Conservation (phyloP, 2,797 vertebrate genomes). For the Peromyscus aztecus region DNA sequence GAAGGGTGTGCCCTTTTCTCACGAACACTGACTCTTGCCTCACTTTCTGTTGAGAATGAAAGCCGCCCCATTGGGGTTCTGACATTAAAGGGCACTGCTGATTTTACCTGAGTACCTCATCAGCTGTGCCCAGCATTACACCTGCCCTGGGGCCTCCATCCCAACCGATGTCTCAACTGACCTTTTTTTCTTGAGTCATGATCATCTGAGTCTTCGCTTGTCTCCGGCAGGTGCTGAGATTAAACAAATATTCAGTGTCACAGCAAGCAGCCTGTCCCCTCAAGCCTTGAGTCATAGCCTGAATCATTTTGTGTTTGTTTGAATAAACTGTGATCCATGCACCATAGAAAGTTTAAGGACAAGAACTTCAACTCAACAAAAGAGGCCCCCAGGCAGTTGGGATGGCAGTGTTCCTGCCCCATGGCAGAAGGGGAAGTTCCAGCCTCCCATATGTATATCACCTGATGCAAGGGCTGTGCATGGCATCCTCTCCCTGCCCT, state of each 20-base stretch:
- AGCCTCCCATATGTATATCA: background rate
- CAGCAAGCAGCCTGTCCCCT: background rate
- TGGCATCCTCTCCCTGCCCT: background rate
- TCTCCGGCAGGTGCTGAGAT: background rate
- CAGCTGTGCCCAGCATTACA: background rate
- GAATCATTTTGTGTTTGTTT: conserved; percentile 30
- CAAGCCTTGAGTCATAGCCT: background rate
- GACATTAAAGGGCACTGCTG: background rate
- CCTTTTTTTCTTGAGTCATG: background rate
- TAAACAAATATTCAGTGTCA: background rate
- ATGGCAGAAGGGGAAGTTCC: background rate
- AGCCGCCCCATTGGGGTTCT: background rate
- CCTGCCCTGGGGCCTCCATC: background rate
- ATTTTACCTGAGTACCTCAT: background rate
- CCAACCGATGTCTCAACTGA: background rate
- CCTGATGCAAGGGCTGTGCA: background rate
- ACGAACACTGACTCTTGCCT: background rate
- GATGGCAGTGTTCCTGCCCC: background rate
- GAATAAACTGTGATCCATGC: background rate
- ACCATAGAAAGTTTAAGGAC: background rate
- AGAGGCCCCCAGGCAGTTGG: background rate
- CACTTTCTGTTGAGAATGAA: conserved; percentile 2
- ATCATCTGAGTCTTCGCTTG: background rate
- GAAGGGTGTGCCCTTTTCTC: background rate
- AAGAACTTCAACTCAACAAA: background rate